phyloP scores from a whole-genome alignment of 2,888 invertebrate species.

The Amiota minor region DNA sequence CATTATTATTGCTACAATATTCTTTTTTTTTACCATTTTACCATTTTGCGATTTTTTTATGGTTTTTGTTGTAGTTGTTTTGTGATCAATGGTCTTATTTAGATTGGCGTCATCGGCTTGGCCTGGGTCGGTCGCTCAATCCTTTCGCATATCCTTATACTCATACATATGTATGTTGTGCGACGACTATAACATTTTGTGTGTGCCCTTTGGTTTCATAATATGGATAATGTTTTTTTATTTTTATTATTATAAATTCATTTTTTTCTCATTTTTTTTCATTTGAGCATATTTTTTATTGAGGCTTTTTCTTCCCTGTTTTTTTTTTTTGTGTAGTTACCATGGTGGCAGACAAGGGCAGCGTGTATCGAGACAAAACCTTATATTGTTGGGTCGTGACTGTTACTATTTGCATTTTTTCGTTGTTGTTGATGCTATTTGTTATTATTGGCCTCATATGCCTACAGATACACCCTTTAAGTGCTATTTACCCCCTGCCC shows the following conservation, averaged over 20 bases:
- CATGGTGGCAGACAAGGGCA: background rate
- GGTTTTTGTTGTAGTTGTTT: too few species aligned
- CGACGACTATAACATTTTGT: background rate
- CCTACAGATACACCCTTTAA: conserved; percentile 47
- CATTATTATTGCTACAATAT: conserved; percentile 69
- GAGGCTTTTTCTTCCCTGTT: conserved; percentile 17
- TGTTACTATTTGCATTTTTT: conserved; percentile 60
- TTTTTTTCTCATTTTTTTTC: conserved; percentile 4
- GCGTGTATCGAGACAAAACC: background rate
- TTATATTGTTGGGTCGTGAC: conserved; percentile 51
- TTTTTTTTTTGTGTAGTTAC: conserved; percentile 42
- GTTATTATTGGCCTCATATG: conserved; percentile 58
- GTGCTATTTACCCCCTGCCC: conserved; percentile 22
- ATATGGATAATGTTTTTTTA: conserved; percentile 29
- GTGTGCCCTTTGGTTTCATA: background rate
- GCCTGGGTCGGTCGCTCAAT: conserved; percentile 46
- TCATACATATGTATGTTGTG: background rate
- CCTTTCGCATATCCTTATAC: conserved; percentile 46
- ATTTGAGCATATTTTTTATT: conserved; percentile 15
- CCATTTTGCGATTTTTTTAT: too few species aligned
- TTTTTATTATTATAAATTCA: conserved; percentile 23
- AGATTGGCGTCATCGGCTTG: conserved; percentile 37
- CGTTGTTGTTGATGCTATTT: conserved; percentile 64
- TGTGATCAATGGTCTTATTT: conserved; percentile 65
- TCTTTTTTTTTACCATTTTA: conserved; percentile 42